These are phyloP conservation scores for Echiichthys vipera DNA, from an alignment of 2,797 vertebrate species.

Conservation along the genomic window DNA sequence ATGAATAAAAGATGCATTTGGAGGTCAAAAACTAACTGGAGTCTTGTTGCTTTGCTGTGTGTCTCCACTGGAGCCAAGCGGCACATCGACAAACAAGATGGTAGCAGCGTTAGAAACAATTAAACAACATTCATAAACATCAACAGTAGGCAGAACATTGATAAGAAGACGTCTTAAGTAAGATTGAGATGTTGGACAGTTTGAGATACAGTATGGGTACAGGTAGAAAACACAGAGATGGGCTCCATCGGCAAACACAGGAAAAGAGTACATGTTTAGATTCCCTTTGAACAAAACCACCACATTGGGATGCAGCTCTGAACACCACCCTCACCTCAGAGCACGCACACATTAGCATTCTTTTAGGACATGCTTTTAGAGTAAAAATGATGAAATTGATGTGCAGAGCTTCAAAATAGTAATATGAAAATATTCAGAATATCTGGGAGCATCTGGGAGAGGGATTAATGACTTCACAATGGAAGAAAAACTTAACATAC, in stretches of 20 bases:
- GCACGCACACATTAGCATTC: conserved; percentile 62
- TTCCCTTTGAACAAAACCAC: conserved; percentile 52
- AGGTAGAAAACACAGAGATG: conserved; percentile 81
- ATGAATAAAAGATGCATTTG: background rate
- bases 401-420: conserved; percentile 27
- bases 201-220: conserved; percentile 72
- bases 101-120: conserved; percentile 77
- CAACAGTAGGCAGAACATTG: conserved; percentile 71
- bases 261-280: conserved; percentile 29
- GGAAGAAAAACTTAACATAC: conserved; percentile 68
- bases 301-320: conserved; percentile 71
- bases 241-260: conserved; percentile 71
- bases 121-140: conserved; percentile 82
- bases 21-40: background rate
- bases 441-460: conserved; percentile 7
- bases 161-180: conserved; percentile 57
- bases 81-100: conserved; percentile 87
- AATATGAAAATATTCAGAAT: conserved; percentile 14
- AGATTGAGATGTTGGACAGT: conserved; percentile 70
- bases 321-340: conserved; percentile 58
- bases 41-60: conserved; percentile 71
- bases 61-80: conserved; percentile 81
- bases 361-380: conserved; percentile 65
- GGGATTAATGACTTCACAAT: conserved; percentile 20
- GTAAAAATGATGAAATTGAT: conserved; percentile 24